Evolutionary conservation across 2,113 vertebrate genomes (phyloP), one percentile per base, ranked within the genome.

Genomic region (Columbina picui): DNA sequence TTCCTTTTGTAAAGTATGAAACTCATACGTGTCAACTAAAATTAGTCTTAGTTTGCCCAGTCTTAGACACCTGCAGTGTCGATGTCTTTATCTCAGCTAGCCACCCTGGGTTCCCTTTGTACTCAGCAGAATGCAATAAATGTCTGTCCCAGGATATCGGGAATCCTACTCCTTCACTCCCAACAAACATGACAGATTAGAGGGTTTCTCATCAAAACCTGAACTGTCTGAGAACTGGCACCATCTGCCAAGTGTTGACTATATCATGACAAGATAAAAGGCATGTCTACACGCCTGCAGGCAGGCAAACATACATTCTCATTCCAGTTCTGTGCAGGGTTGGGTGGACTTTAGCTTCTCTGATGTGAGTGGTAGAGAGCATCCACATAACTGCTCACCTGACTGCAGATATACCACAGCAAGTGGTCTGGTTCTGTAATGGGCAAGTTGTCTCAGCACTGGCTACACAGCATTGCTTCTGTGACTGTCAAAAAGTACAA

Each of bases 241-340:
- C 7, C 12, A 63, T 61, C 18, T 1, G 0, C 32, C 34, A 25
- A 26, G 9, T 17, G 34, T 9, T 93, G 73, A 16, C 45, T 71
- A 21, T 22, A 39, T n/a, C 36, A 22, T 0, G 0, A 45, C 7
- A 59, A 81, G 41, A 59, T 38, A 82, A 68, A 64, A 82, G 23
- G 18, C 14, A 38, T 0, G 0, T 38, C 12, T 4, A 38, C 41
- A 59, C 3, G 41, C 38, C 45, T 4, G 25, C 32, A 43, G 14
- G 52, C 65, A 91, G 74, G 29, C 14, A 90, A 74, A 59, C 39
- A 45, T 55, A 52, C 0, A 2, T 50, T 71, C n/a, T 64, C 47
- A 50, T 30, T 75, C 32, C 38, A n/a, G 16, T 22, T 56, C 36
- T 5, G 87, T 53, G 29, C 14, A 89, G 47, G 6, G 3, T 4